phyloP scores from a whole-genome alignment of 2,113 vertebrate genomes.

The Myxocyprinus asiaticus region DNA sequence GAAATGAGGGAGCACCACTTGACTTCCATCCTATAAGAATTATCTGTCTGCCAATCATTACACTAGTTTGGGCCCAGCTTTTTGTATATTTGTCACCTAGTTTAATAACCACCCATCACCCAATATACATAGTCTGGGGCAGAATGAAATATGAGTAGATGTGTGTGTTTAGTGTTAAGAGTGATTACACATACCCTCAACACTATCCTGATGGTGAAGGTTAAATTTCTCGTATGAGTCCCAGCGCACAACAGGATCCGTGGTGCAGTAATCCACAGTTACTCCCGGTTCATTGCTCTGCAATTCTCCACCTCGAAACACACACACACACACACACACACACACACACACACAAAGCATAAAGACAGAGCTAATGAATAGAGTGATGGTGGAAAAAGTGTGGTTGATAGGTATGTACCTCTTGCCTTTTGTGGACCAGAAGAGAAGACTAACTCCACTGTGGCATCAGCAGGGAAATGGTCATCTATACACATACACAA shows the following conservation, averaged over 20 bases:
- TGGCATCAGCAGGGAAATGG: conserved; percentile 82
- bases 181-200: conserved; percentile 72
- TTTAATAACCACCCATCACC: too few relatives aligned
- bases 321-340: conserved; percentile 28
- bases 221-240: conserved; percentile 93
- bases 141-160: too few relatives aligned
- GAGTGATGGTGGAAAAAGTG: neutral
- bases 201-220: conserved; percentile 82
- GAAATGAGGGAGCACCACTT: too few relatives aligned
- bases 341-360: neutral
- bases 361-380: neutral
- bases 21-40: too few relatives aligned
- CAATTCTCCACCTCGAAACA: conserved; percentile 70
- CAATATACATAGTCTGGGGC: too few relatives aligned
- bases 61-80: too few relatives aligned
- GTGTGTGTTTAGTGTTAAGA: conserved; percentile 20
- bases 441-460: conserved; percentile 86
- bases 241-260: conserved; percentile 84
- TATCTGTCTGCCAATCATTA: too few relatives aligned
- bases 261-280: conserved; percentile 80
- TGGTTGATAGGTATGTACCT: conserved; percentile 66
- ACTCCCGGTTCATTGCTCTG: conserved; percentile 76
- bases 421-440: conserved; percentile 80
- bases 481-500: conserved; percentile 74
- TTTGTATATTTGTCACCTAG: too few relatives aligned